These are phyloP conservation scores for Leucophora obtusa DNA, from an alignment of 2,888 invertebrate species.

Conservation along the genomic window DNA sequence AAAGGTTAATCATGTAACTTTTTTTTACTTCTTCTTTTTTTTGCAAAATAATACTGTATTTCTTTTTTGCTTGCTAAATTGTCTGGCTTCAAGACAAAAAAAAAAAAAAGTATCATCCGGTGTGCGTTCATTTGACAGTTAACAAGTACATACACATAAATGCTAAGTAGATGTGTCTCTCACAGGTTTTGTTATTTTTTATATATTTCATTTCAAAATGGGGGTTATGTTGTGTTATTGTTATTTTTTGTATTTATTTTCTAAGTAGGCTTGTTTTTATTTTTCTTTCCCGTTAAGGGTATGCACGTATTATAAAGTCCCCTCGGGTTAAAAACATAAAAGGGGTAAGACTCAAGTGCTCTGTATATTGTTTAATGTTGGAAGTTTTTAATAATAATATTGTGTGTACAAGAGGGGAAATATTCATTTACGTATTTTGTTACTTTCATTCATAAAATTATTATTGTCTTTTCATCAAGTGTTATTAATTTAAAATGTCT, in stretches of 20 bases:
- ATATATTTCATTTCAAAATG: constrained; percentile 21
- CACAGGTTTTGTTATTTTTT: constrained; percentile 12
- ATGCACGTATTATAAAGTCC: constrained; percentile 45
- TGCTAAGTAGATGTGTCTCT: constrained; percentile 31
- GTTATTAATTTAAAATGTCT: constrained; percentile 58
- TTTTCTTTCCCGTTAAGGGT: constrained; percentile 22
- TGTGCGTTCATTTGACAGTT: constrained; percentile 65
- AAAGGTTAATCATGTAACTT: constrained; percentile 64
- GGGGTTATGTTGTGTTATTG: constrained; percentile 2
- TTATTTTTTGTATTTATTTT: constrained; percentile 34
- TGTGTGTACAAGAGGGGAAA: constrained; percentile 39
- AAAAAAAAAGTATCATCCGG: constrained; percentile 51
- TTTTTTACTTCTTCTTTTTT: constrained; percentile 35
- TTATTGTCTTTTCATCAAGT: constrained; percentile 62
- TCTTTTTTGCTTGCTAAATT: constrained; percentile 61
- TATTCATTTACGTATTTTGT: constrained; percentile 50
- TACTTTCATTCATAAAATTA: constrained; percentile 61
- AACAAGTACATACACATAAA: constrained; percentile 57
- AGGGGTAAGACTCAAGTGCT: constrained; percentile 41
- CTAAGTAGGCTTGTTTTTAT: constrained; percentile 45
- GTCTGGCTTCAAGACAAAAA: constrained; percentile 63
- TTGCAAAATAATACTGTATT: constrained; percentile 52
- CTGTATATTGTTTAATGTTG: constrained; percentile 31
- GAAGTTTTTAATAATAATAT: constrained; percentile 41
- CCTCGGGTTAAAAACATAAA: constrained; percentile 59